These are phyloP conservation scores for Oreortyx pictus DNA, from an alignment of 2,797 vertebrate genomes.

Conservation along the genomic window DNA sequence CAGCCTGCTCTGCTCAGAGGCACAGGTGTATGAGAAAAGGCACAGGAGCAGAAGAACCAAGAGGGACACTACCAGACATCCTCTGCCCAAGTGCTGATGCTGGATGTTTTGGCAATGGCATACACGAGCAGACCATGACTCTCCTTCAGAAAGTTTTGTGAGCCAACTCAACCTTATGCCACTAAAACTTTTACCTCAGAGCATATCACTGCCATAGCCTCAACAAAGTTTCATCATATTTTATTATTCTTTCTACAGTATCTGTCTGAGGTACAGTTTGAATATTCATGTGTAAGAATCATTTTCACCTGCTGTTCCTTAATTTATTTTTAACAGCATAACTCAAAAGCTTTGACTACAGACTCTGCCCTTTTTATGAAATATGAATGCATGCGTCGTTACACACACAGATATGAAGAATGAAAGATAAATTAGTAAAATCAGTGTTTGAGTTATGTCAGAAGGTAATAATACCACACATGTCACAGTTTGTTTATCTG, in stretches of 20 bases:
- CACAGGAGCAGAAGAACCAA: background rate
- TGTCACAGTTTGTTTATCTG: slow-evolving; percentile 25
- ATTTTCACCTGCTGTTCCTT: slow-evolving; percentile 59
- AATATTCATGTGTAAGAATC: slow-evolving; percentile 62
- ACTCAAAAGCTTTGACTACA: slow-evolving; percentile 47
- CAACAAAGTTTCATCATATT: slow-evolving; percentile 18
- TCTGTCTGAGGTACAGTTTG: slow-evolving; percentile 19
- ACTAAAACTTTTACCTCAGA: background rate
- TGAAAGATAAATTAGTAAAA: slow-evolving; percentile 38
- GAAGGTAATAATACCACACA: background rate
- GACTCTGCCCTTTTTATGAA: slow-evolving; percentile 54
- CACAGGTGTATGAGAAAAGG: background rate
- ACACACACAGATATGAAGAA: slow-evolving; percentile 42
- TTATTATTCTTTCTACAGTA: slow-evolving; percentile 39
- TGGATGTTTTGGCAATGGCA: background rate
- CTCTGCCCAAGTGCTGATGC: background rate
- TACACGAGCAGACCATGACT: background rate
- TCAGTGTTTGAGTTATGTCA: background rate
- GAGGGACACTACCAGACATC: no score
- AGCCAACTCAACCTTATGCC: background rate
- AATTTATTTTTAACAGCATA: slow-evolving; percentile 67
- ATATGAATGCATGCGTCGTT: slow-evolving; percentile 18
- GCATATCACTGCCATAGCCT: background rate
- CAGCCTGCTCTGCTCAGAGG: background rate
- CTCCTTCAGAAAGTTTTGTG: background rate